Base-by-base conservation (phyloP, 2,113 vertebrate genomes). In the Circaetus cinerascens region DNA sequence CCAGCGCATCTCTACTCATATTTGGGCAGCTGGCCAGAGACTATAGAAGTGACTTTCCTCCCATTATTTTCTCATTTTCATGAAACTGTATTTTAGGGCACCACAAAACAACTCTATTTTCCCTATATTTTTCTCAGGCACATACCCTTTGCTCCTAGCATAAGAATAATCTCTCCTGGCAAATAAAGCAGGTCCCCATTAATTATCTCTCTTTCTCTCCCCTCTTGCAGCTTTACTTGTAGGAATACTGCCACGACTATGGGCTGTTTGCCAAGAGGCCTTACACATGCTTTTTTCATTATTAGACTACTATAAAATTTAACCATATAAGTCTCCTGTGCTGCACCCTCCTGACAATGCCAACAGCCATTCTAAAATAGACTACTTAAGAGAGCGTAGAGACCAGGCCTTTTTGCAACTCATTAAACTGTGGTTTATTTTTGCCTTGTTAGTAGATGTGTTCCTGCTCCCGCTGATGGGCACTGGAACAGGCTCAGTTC, bases 301-400 rank as follows among this genome's bases (percentile, higher is more conserved):
- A 95, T 97, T 97, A 98, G 93, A 94, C 86, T 89, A 90, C 76
- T 94, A 95, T 94, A 88, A 96, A 91, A 96, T 94, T 97, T 97
- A 98, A 97, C 98, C 90, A 88, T 97, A 76, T 84, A 98, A 96
- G 87, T 96, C 95, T 98, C 86, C 95, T 53, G 73, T 0, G 8
- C 89, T 79, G 81, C 38, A 38, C 38, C 62, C 87, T 97, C 79
- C 88, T 18, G 34, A 78, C 41, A 15, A 97, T 77, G 96, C 95
- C 92, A 96, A 79, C 90, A 96, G 94, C 72, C 93, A 85, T 96
- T 96, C 90, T 87, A 81, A 95, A 97, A 96, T 97, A 91, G 92
- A 94, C 83, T 94, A 22, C 73, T 94, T 93, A 89, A 96, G 93
- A 95, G 88, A 88, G 67, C 3, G 0, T 41, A 74, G 69, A 97